A percentile compares a stretch with the other conserved stretches of the same genome.
Conservation (phyloP, 2,888 invertebrate species). For the Amblyjoppa proteus region DNA sequence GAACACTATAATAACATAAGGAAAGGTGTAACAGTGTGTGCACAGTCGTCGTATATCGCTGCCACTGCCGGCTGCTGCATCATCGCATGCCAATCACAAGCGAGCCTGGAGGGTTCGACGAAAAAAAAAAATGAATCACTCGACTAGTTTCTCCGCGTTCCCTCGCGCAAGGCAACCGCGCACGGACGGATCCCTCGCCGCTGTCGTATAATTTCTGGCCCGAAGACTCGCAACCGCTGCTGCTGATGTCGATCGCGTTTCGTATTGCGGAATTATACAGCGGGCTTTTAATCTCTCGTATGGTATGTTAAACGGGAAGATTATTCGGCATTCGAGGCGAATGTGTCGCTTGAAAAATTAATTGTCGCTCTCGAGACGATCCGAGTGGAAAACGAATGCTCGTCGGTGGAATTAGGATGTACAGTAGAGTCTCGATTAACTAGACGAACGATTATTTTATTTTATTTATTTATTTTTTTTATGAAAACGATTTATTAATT, state of each 20-base stretch:
- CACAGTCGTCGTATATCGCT: constrained; percentile 4
- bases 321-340: background rate
- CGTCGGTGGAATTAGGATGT: background rate
- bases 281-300: constrained; percentile 16
- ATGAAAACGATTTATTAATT: no score
- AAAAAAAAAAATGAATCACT: constrained; percentile 61
- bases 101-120: constrained; percentile 18
- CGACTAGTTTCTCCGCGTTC: constrained; percentile 51
- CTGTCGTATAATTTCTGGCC: constrained; percentile 45
- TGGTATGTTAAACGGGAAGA: constrained; percentile 20
- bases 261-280: constrained; percentile 51
- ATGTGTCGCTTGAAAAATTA: constrained; percentile 22
- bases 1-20: constrained; percentile 39
- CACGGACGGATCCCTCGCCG: constrained; percentile 12
- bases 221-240: background rate
- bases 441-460: no score
- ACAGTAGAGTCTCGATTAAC: no score
- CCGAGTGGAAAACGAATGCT: constrained; percentile 7
- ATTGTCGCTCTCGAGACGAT: constrained; percentile 26
- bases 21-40: constrained; percentile 20
- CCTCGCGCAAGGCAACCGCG: constrained; percentile 2
- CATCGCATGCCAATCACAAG: constrained; percentile 53
- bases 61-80: constrained; percentile 37
- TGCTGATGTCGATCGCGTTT: constrained; percentile 31
- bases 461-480: no score